phyloP scores from a whole-genome alignment of 1,140 invertebrate genomes.

The Ceratosolen fusciceps region DNA sequence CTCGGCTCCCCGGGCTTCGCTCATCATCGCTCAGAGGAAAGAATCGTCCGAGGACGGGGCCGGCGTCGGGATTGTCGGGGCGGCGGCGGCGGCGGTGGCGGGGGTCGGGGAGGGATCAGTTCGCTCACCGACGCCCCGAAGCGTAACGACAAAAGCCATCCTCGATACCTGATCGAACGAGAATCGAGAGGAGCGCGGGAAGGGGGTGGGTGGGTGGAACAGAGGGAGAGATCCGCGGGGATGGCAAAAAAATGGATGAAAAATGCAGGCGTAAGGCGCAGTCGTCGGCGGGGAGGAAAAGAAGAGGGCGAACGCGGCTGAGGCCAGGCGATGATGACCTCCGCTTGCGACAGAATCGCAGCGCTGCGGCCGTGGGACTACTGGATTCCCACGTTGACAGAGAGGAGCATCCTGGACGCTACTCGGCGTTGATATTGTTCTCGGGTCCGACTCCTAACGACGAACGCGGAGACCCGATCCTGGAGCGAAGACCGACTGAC shows the following conservation, averaged over 20 bases:
- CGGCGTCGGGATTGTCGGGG: no score
- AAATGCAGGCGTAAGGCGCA: no score
- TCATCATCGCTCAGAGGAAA: neutral
- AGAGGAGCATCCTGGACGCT: slow-evolving; percentile 47
- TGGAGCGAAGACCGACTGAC: neutral
- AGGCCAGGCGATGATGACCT: neutral
- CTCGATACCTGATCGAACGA: no score
- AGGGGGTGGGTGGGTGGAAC: no score
- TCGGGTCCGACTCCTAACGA: neutral
- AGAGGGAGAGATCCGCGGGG: no score
- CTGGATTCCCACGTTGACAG: slow-evolving; percentile 58
- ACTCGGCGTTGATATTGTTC: slow-evolving; percentile 26
- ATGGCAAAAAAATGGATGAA: neutral
- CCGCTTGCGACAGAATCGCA: slow-evolving; percentile 49
- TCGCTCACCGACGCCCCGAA: neutral
- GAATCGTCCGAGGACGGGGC: neutral
- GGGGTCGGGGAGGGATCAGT: no score
- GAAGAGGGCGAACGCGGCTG: no score
- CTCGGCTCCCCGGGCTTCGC: neutral
- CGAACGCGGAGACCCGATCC: neutral
- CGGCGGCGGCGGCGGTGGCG: no score
- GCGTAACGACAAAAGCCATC: neutral
- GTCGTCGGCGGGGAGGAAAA: no score
- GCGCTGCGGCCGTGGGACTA: slow-evolving; percentile 51
- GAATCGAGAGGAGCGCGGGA: neutral